Evolutionary conservation across 2,888 invertebrate genomes (phyloP).

Genomic region (Pycnomerus fuliginosus): DNA sequence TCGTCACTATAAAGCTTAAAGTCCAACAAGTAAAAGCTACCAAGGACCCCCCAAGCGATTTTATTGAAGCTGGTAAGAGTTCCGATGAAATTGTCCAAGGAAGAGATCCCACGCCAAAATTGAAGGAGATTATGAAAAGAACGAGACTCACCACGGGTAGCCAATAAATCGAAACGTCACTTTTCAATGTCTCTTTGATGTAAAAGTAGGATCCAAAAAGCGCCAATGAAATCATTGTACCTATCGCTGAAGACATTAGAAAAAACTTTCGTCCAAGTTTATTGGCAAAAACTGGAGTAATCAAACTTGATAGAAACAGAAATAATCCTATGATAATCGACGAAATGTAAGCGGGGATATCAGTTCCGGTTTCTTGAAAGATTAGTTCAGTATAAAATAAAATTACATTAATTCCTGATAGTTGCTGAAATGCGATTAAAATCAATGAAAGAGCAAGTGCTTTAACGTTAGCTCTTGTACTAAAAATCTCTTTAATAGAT

Average conservation of each 20-base stretch:
- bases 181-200: constrained; percentile 50
- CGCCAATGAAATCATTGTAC: constrained; percentile 57
- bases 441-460: constrained; percentile 71
- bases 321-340: constrained; percentile 75
- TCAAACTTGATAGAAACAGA: constrained; percentile 68
- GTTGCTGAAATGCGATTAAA: constrained; percentile 76
- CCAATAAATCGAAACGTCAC: constrained; percentile 59
- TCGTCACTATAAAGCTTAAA: constrained; percentile 71
- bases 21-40: constrained; percentile 75
- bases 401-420: constrained; percentile 75
- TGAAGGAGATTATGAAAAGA: constrained; percentile 70
- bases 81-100: constrained; percentile 83
- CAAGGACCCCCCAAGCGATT: constrained; percentile 69
- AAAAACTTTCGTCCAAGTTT: constrained; percentile 70
- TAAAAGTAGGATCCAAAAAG: constrained; percentile 53
- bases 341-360: constrained; percentile 60
- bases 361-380: constrained; percentile 62
- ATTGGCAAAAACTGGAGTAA: constrained; percentile 75
- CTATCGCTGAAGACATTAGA: constrained; percentile 66
- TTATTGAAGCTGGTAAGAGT: constrained; percentile 74
- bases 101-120: constrained; percentile 71
- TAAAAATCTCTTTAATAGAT: constrained; percentile 59
- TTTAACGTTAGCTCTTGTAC: constrained; percentile 67
- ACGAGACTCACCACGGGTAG: constrained; percentile 70
- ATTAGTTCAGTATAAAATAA: constrained; percentile 72